Evolutionary conservation across 2,113 vertebrate species (phyloP).

Genomic region (Elgaria multicarinata): DNA sequence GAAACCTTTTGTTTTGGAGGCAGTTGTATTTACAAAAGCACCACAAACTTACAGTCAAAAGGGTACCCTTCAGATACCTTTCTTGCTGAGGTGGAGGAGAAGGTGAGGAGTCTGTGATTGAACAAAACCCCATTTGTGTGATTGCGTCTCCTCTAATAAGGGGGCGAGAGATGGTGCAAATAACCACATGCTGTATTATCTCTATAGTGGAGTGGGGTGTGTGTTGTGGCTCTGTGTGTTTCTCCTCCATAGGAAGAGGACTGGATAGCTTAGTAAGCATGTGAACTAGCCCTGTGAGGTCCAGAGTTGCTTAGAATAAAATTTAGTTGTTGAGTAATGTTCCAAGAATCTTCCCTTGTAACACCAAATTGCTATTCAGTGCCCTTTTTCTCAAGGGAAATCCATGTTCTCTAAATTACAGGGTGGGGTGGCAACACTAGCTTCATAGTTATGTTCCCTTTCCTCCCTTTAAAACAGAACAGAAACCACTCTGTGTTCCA

Average conservation of each 20-base stretch:
- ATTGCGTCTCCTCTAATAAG: not conserved
- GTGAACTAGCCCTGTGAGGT: not conserved
- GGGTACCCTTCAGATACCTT: no score
- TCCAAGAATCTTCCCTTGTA: not conserved
- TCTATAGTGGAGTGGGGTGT: no score
- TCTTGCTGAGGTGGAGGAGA: no score
- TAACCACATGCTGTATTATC: not conserved
- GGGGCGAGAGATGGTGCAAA: not conserved
- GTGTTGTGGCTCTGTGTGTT: not conserved
- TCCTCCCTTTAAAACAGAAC: constrained; percentile 4
- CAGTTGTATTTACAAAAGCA: not conserved
- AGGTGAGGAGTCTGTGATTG: not conserved
- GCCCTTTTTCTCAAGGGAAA: not conserved
- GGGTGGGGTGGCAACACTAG: not conserved
- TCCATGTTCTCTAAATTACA: not conserved
- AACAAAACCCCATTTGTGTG: not conserved
- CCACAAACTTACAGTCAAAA: not conserved
- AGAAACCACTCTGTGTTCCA: not conserved
- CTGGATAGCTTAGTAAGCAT: not conserved
- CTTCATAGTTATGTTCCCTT: not conserved
- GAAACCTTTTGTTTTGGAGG: not conserved
- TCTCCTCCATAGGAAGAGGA: not conserved
- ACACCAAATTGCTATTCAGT: constrained; percentile 15
- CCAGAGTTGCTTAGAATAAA: not conserved
- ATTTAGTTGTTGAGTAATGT: not conserved